These are phyloP conservation scores for Heterochromis multidens DNA, from an alignment of 2,113 vertebrate genomes.

Conservation along the genomic window DNA sequence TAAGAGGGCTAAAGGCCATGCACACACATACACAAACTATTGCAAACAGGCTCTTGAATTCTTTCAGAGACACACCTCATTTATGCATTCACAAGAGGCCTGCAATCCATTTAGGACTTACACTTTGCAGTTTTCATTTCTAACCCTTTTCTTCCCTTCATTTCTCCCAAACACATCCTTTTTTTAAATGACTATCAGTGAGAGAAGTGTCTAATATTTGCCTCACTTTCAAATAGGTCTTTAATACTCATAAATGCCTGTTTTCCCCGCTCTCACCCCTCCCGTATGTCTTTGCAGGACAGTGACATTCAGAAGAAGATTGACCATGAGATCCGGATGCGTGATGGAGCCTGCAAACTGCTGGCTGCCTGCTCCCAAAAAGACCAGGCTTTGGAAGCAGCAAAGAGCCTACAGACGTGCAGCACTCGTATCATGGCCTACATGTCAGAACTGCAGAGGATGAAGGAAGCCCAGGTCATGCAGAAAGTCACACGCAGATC, in stretches of 20 bases:
- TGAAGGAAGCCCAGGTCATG: constrained; percentile 91
- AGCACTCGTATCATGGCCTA: constrained; percentile 89
- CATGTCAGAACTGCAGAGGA: constrained; percentile 91
- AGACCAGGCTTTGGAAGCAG: constrained; percentile 88
- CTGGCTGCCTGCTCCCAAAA: constrained; percentile 88
- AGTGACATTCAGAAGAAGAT: constrained; percentile 91
- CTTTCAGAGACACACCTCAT: constrained; percentile 7
- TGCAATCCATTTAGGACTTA: neutral
- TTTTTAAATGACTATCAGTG: neutral
- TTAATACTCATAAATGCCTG: neutral
- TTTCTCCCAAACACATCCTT: neutral
- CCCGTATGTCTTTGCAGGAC: constrained; percentile 77
- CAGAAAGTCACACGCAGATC: constrained; percentile 82
- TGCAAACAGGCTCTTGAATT: neutral
- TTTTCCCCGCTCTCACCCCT: neutral
- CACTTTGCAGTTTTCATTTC: neutral
- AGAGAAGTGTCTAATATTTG: neutral
- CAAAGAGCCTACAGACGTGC: constrained; percentile 89
- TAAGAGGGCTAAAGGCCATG: constrained; percentile 1
- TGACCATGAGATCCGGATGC: constrained; percentile 93
- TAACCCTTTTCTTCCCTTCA: neutral
- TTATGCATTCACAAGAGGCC: constrained; percentile 1
- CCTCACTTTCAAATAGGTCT: neutral
- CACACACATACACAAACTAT: neutral
- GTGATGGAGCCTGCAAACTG: constrained; percentile 89